Conservation (phyloP, 1,140 invertebrate species). For the Aphelinus atriplicis region DNA sequence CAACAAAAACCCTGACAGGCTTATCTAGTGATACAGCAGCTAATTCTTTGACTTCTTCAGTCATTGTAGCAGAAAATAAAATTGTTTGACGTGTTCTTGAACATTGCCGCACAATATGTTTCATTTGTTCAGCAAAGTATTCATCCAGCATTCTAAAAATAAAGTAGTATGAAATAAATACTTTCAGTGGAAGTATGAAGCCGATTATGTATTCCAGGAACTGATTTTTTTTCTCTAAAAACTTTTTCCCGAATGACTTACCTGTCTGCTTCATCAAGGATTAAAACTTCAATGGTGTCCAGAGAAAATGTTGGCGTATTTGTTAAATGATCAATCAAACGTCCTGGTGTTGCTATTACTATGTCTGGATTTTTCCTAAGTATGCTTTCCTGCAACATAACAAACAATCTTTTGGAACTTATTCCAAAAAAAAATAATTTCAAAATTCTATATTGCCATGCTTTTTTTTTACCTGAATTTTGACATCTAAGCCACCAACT, state of each 20-base stretch:
- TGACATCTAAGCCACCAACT: conserved; percentile 93
- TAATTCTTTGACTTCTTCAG: conserved; percentile 93
- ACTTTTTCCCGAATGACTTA: conserved; percentile 49
- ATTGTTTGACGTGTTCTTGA: conserved; percentile 94
- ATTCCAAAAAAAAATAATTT: conserved; percentile 11
- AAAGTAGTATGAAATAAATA: conserved; percentile 36
- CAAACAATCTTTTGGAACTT: conserved; percentile 22
- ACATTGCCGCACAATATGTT: conserved; percentile 93
- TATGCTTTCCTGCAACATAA: conserved; percentile 77
- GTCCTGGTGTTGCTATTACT: conserved; percentile 97
- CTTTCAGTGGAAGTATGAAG: neutral
- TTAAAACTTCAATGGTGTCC: conserved; percentile 91
- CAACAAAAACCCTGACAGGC: conserved; percentile 93
- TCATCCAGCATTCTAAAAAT: conserved; percentile 93
- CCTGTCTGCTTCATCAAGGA: conserved; percentile 95
- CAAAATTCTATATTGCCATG: conserved; percentile 9
- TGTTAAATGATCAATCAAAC: conserved; percentile 96
- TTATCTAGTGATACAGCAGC: conserved; percentile 90
- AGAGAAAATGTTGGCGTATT: conserved; percentile 94
- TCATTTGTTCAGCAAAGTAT: conserved; percentile 98
- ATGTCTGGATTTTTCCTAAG: conserved; percentile 93
- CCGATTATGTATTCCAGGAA: neutral
- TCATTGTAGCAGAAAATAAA: conserved; percentile 99
- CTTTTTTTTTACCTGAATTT: conserved; percentile 75
- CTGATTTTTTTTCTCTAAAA: neutral